Base-by-base conservation (phyloP, 1,140 invertebrate species). In the Brachionus angularis region DNA sequence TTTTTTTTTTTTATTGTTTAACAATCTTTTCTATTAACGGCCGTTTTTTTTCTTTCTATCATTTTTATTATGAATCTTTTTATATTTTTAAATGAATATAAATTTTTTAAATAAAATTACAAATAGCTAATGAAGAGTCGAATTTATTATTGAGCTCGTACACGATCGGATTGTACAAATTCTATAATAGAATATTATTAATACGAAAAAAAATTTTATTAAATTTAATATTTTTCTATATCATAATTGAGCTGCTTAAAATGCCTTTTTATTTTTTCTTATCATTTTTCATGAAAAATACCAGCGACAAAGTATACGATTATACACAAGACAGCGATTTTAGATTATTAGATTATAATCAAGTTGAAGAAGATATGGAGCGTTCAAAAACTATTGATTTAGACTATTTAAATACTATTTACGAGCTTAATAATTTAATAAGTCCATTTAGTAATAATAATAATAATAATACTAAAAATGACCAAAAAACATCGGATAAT, bases 201-300 rank as follows among this genome's bases (percentile, higher is more conserved):
- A 39, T 58, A 23, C 53, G 53, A 12, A 58, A 58, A 58, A 58
- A 44, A 31, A 47, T 64, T 29, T n/a, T 64, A 12, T 27, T 47
- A 27, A 64, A 46, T 27, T 47, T 64, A 4, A 16, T 64, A 23
- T 46, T 64, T 46, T n/a, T 64, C 2, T 64, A 47, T 44, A 27
- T 64, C 46, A 46, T 64, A n/a, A 46, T 47, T 47, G 44, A 64
- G 21, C 16, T 64, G 10, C 33, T 64, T 46, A 64, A 46, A 64
- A 64, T 46, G 53, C 53, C 53, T 39, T 39, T 58, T 16, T 58
- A 58, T 39, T 58, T 58, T 58, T 29, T 58, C 33, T 23, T 58
- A 39, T 58, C 53, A 23, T 58, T 58, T 12, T 23, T 58, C n/a
- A 34, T 29, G 18, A 58, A 58, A 39, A 58, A 25, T 58, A 58